phyloP scores from a whole-genome alignment of 1,140 invertebrate species.

The Bombus superbus region DNA sequence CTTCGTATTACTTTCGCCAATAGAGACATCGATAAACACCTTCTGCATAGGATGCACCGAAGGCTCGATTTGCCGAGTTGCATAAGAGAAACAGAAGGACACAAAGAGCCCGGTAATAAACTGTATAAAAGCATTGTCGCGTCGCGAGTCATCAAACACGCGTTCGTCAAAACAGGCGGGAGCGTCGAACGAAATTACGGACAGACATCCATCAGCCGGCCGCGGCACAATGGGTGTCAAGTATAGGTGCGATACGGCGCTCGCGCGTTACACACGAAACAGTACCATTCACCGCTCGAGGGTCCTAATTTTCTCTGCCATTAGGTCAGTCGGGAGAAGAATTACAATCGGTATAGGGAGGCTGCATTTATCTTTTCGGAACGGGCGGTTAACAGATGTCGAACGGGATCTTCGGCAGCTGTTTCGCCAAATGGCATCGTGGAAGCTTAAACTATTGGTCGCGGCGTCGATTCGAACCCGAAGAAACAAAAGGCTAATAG shows the following conservation, averaged over 20 bases:
- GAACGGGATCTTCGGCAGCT: conserved; percentile 52
- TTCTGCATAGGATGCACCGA: not conserved
- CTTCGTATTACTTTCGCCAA: not conserved
- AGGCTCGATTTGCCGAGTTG: not conserved
- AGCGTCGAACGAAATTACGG: conserved; percentile 27
- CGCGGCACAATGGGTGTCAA: conserved; percentile 29
- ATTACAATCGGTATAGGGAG: conserved; percentile 2
- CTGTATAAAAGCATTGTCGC: not conserved
- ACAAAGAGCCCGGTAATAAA: not conserved
- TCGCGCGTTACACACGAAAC: not conserved
- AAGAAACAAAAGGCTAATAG: conserved; percentile 37
- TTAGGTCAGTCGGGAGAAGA: conserved; percentile 34
- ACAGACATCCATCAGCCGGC: conserved; percentile 14
- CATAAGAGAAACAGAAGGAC: not conserved
- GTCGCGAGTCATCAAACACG: not conserved
- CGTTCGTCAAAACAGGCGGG: not conserved
- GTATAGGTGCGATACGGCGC: conserved; percentile 3
- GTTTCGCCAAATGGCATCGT: conserved; percentile 51
- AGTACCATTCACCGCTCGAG: conserved; percentile 6
- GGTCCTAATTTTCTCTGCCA: conserved; percentile 36
- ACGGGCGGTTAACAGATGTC: conserved; percentile 39
- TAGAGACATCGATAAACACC: not conserved
- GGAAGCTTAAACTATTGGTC: conserved; percentile 24
- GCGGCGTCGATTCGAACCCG: conserved; percentile 18
- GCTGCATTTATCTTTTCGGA: not conserved